Base-by-base conservation (phyloP, 2,888 invertebrate genomes). In the Nezara viridula region DNA sequence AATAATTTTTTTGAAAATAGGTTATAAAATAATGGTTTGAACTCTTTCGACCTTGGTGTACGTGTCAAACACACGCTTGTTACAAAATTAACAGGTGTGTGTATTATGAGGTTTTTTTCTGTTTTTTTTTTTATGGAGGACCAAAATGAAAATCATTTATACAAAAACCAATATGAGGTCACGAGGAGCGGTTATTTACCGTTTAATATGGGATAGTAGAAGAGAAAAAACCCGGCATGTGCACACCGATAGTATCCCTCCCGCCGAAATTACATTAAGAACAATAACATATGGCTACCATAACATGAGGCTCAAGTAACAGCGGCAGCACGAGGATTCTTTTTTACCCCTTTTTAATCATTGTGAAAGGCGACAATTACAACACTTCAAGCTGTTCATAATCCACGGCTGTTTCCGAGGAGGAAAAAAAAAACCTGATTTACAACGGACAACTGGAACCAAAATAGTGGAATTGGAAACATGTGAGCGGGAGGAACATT, bases 231-330 rank as follows among this genome's bases (percentile, higher is more conserved):
- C 16, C 16, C 32, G 32, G 32, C 32, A 66, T 66, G 32, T 66
- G 32, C 32, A 66, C 32, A 32, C 19, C 32, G 2, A 66, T 66
- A 66, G 66, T 37, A 66, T 60, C 66, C 32, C 66, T 66, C 66
- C 66, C 32, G 66, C 66, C 32, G 66, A 66, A 32, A 66, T 66
- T 66, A 66, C 66, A 32, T 66, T 66, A 66, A 66, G 66, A 66
- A 66, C 66, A 66, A 27, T 60, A 60, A 66, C 66, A 66, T 66
- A 66, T 66, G 66, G 66, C 66, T 5, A 32, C 32, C 66, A 66
- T 66, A 66, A 66, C 32, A 66, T 27, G 66, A 32, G 32, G 66
- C 66, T 66, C 66, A 66, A 32, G 32, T 66, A 32, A 66, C 66
- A 3, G 32, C 6, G 66, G 32, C 32, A 66, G 66, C 66, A 66